A percentile compares a stretch with the other conserved stretches of the same genome.
Conservation (phyloP, 2,113 vertebrate genomes). For the Copsychus sechellarum region DNA sequence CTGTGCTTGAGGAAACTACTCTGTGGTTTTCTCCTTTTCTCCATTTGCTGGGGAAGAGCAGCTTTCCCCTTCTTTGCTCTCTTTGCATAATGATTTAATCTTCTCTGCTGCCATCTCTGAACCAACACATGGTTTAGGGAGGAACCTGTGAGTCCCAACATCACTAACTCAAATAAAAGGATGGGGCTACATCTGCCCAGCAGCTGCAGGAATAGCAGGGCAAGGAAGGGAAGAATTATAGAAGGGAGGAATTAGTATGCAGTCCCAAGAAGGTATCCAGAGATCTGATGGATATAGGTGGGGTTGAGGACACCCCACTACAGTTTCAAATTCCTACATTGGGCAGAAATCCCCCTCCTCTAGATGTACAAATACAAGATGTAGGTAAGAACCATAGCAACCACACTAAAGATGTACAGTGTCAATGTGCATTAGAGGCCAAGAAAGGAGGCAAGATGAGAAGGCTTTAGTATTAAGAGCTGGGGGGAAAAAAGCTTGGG, state of each 20-base stretch:
- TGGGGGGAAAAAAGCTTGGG: neutral
- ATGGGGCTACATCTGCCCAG: neutral
- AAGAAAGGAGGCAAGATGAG: neutral
- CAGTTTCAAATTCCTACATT: neutral
- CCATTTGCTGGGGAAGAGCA: neutral
- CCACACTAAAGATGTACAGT: neutral
- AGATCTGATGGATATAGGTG: neutral
- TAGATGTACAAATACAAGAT: neutral
- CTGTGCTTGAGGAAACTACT: neutral
- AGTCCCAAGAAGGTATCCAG: neutral
- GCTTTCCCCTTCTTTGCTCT: neutral
- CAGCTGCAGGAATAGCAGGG: neutral
- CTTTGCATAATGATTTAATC: neutral
- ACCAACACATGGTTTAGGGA: rapidly evolving
- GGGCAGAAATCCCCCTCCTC: neutral
- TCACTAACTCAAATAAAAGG: neutral
- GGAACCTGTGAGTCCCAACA: neutral
- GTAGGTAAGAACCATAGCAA: neutral
- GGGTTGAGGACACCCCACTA: neutral
- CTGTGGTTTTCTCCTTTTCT: neutral
- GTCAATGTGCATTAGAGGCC: neutral
- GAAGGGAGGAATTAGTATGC: neutral
- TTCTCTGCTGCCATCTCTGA: neutral
- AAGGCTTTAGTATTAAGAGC: neutral
- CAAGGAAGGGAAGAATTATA: neutral